Evolutionary conservation across 2,888 invertebrate genomes (phyloP).

Genomic region (Diarsia dahlii): DNA sequence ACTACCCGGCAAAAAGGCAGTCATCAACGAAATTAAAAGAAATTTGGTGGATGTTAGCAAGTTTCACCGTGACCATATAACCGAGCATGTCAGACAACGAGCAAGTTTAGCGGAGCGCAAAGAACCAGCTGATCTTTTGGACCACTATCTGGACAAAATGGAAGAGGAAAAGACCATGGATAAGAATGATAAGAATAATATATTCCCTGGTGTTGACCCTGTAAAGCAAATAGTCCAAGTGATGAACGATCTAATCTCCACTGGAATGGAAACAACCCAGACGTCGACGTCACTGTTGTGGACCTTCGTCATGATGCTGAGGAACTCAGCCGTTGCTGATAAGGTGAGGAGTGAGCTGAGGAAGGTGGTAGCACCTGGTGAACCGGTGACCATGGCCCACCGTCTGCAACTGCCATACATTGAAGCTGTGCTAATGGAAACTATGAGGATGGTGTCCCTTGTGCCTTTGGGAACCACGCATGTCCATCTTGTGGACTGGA

Average conservation of each 20-base stretch:
- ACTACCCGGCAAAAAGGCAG: slow-evolving; percentile 73
- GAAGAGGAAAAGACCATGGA: slow-evolving; percentile 42
- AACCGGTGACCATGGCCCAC: slow-evolving; percentile 94
- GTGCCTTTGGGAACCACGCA: slow-evolving; percentile 96
- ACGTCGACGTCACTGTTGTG: slow-evolving; percentile 95
- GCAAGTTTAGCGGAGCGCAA: slow-evolving; percentile 33
- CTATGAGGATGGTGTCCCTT: slow-evolving; percentile 94
- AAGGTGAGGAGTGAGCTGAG: slow-evolving; percentile 95
- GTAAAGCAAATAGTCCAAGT: slow-evolving; percentile 96
- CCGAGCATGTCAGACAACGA: slow-evolving; percentile 60
- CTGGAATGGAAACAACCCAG: slow-evolving; percentile 97
- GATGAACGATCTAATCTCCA: slow-evolving; percentile 96
- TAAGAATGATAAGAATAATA: slow-evolving; percentile 26
- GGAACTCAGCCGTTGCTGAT: slow-evolving; percentile 93
- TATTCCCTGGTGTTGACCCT: slow-evolving; percentile 33
- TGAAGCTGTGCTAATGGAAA: slow-evolving; percentile 95
- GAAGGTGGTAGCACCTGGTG: slow-evolving; percentile 92
- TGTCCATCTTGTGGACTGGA: slow-evolving; percentile 94
- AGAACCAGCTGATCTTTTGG: slow-evolving; percentile 73
- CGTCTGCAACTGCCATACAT: slow-evolving; percentile 93
- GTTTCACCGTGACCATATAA: slow-evolving; percentile 71
- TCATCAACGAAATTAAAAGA: slow-evolving; percentile 86
- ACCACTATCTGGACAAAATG: slow-evolving; percentile 72
- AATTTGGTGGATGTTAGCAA: slow-evolving; percentile 76
- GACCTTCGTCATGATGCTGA: slow-evolving; percentile 95